Evolutionary conservation across 1,140 invertebrate species (phyloP).

Genomic region (Pseudomyrmex gracilis): DNA sequence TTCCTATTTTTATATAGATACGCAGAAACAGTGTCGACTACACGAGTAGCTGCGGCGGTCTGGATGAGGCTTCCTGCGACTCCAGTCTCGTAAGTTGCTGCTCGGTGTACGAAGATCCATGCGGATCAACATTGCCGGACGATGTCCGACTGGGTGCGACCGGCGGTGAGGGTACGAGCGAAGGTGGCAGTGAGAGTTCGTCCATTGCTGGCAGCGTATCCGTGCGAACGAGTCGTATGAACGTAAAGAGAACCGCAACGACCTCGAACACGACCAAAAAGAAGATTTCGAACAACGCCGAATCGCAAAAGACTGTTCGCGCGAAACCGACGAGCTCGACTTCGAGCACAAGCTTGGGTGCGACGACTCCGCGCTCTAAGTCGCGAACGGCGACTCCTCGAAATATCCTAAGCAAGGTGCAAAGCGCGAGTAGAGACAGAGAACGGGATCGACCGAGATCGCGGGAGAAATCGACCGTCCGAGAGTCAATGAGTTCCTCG

Average conservation of each 20-base stretch:
- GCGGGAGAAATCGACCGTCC: slow-evolving; percentile 80
- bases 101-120: slow-evolving; percentile 89
- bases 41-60: slow-evolving; percentile 88
- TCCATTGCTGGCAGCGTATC: slow-evolving; percentile 87
- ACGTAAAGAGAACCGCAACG: slow-evolving; percentile 63
- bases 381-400: slow-evolving; percentile 86
- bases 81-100: slow-evolving; percentile 91
- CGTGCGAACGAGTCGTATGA: slow-evolving; percentile 70
- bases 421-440: slow-evolving; percentile 84
- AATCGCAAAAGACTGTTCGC: slow-evolving; percentile 66
- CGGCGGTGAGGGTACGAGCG: slow-evolving; percentile 87
- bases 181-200: slow-evolving; percentile 91
- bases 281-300: slow-evolving; percentile 63
- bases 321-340: slow-evolving; percentile 64
- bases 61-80: slow-evolving; percentile 88
- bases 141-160: slow-evolving; percentile 82
- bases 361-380: slow-evolving; percentile 78
- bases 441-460: slow-evolving; percentile 86
- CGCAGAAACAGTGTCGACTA: slow-evolving; percentile 87
- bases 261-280: slow-evolving; percentile 78
- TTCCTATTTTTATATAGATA: slow-evolving; percentile 76
- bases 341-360: slow-evolving; percentile 24
- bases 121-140: slow-evolving; percentile 84
- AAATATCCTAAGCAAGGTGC: slow-evolving; percentile 78
- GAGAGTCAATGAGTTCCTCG: slow-evolving; percentile 36